Evolutionary conservation across 2,113 vertebrate species (phyloP).

Genomic region (Accipiter virgatus): DNA sequence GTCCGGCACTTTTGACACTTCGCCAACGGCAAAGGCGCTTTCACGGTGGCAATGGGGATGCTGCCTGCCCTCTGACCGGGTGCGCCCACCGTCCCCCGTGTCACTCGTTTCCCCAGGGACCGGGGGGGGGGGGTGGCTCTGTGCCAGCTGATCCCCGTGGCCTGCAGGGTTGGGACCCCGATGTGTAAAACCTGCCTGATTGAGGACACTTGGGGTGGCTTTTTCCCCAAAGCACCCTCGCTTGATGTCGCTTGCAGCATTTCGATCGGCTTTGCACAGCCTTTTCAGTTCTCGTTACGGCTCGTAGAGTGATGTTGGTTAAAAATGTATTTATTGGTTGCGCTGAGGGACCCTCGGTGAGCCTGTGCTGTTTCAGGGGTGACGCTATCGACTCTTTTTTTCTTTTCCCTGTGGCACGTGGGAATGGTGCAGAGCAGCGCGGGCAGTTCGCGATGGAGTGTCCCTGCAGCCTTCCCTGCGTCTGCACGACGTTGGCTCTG

Average conservation of each 20-base stretch:
- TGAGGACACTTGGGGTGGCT: neutral
- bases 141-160: fast-evolving
- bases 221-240: neutral
- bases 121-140: neutral
- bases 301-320: fast-evolving
- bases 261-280: fast-evolving
- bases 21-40: neutral
- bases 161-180: neutral
- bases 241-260: neutral
- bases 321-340: neutral
- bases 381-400: neutral
- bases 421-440: neutral
- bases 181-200: fast-evolving
- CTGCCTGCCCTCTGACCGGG: too few relatives aligned
- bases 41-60: neutral
- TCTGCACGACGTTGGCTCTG: neutral
- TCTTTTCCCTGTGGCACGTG: too few relatives aligned
- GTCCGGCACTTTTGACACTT: neutral
- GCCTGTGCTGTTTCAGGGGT: neutral
- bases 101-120: fast-evolving
- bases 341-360: neutral
- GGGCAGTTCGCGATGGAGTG: neutral
- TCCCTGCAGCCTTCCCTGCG: neutral
- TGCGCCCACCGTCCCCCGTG: neutral
- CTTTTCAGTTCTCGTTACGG: fast-evolving